Conservation (phyloP, 2,113 vertebrate species). For the Myiopsitta monachus region DNA sequence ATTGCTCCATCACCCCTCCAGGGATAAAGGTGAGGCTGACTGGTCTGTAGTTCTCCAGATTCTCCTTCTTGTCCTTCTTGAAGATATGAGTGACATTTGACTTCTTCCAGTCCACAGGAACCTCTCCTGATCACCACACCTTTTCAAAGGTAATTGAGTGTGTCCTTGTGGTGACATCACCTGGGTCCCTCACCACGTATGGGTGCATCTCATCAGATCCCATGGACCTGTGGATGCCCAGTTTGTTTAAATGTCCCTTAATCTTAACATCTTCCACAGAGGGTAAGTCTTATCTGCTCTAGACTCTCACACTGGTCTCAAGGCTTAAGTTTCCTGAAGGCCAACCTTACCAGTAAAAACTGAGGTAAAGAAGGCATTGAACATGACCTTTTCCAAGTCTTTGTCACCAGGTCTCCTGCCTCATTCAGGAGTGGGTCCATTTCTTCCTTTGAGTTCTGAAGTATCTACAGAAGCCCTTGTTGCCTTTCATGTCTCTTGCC, state of each 20-base stretch:
- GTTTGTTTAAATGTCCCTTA: not conserved
- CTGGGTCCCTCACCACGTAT: not conserved
- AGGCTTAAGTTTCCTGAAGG: not conserved
- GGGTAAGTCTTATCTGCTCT: not conserved
- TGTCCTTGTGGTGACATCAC: not conserved
- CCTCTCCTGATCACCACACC: not conserved
- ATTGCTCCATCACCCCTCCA: not conserved
- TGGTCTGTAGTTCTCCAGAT: not conserved
- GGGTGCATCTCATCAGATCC: not conserved
- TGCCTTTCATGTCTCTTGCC: not conserved
- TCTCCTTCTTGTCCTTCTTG: not conserved
- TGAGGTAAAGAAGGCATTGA: not conserved
- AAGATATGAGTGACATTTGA: not conserved
- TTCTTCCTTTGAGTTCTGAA: not conserved
- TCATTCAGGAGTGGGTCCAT: not conserved
- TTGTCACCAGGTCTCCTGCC: not conserved
- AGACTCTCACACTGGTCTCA: not conserved
- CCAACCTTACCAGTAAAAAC: not conserved
- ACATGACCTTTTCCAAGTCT: not conserved
- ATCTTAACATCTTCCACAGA: not conserved
- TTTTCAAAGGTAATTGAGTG: not conserved
- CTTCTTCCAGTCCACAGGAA: not conserved
- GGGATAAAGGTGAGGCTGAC: not conserved
- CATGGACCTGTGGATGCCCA: not conserved
- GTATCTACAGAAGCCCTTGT: not conserved